Evolutionary conservation across 2,797 vertebrate genomes (phyloP).

Genomic region (Bufotes viridis): DNA sequence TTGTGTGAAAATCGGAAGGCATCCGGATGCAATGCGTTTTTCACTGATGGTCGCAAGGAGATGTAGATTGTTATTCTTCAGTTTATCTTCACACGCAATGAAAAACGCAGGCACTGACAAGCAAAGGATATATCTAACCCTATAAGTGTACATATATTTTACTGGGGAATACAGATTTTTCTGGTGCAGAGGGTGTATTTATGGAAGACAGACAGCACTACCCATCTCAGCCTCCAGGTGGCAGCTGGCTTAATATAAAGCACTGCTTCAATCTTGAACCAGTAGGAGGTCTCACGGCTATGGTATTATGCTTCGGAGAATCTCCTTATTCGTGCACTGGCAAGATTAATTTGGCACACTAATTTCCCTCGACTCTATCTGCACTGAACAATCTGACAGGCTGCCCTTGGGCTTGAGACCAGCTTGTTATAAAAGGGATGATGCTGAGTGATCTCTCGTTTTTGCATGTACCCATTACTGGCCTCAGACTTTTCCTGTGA

Average conservation of each 20-base stretch:
- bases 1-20: too few species aligned
- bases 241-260: background rate
- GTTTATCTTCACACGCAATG: too few species aligned
- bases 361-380: slow-evolving; percentile 38
- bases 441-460: slow-evolving; percentile 42
- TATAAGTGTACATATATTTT: background rate
- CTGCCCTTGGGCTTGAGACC: slow-evolving; percentile 42
- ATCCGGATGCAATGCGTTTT: too few species aligned
- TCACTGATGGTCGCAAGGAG: too few species aligned
- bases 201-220: background rate
- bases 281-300: slow-evolving; percentile 20
- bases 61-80: too few species aligned
- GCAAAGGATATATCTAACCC: too few species aligned
- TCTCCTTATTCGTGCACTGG: slow-evolving; percentile 32
- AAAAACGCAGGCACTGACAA: too few species aligned
- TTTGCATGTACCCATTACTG: slow-evolving; percentile 41
- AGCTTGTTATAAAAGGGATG: slow-evolving; percentile 39
- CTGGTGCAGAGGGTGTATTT: background rate
- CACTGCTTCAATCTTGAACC: slow-evolving; percentile 16
- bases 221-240: slow-evolving; percentile 10
- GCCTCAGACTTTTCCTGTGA: slow-evolving; percentile 29
- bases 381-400: slow-evolving; percentile 41
- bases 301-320: slow-evolving; percentile 14
- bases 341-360: slow-evolving; percentile 50
- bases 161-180: background rate